A percentile compares a stretch with the other conserved stretches of the same genome.
Evolutionary conservation across 2,113 vertebrate species (phyloP).

Genomic region (Tachysurus fulvidraco): DNA sequence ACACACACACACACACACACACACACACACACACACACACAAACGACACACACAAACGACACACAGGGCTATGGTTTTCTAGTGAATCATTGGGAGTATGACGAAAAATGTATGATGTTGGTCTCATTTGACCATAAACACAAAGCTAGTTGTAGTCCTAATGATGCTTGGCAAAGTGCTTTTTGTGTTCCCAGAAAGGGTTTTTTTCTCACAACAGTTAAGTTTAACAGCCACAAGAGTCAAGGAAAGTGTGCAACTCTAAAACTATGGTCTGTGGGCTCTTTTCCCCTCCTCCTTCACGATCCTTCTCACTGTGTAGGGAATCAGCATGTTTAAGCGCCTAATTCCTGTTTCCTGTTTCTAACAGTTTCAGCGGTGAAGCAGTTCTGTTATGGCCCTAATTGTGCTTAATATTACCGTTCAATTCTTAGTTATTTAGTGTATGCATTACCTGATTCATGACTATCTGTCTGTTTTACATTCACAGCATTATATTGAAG

Average conservation of each 20-base stretch:
- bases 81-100: not conserved
- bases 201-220: not conserved
- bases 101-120: not conserved
- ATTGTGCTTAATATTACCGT: not conserved
- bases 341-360: slow-evolving; percentile 5
- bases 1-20: too few relatives aligned
- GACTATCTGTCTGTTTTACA: not conserved
- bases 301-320: not conserved
- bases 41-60: too few relatives aligned
- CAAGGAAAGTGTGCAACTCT: not conserved
- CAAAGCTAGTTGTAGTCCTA: not conserved
- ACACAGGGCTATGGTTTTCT: not conserved
- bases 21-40: too few relatives aligned
- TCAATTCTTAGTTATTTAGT: not conserved
- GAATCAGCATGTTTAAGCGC: not conserved
- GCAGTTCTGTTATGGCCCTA: not conserved
- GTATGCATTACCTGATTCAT: not conserved
- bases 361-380: not conserved
- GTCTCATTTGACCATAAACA: not conserved
- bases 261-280: not conserved
- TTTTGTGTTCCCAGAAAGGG: not conserved
- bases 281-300: not conserved
- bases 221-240: slow-evolving; percentile 3
- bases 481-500: not conserved
- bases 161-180: not conserved